Evolutionary conservation across 2,113 vertebrate species (phyloP), one percentile per base, ranked within the genome.

Genomic region (Sylvilagus bachmani): DNA sequence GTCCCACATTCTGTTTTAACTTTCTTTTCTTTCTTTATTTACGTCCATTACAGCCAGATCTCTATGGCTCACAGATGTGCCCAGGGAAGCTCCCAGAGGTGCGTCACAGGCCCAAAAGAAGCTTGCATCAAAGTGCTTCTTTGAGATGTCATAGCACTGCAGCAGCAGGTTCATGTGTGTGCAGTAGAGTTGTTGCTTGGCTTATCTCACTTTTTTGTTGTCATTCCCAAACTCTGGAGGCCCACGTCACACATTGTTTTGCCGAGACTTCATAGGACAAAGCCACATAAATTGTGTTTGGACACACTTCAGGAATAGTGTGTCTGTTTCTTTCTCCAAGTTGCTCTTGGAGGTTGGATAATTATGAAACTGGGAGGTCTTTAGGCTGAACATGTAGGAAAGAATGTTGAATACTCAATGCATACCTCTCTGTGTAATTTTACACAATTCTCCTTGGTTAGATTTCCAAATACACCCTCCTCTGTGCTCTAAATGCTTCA

Each of bases 11-110:
- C 98, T 99, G 98, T 99, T 99, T 99, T 99, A 99, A 99, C 98
- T 99, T 99, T 98, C 98, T 99, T 99, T 99, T 99, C 98, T 99
- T 99, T 99, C 98, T 99, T 99, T 99, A 98, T 99, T 99, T 99
- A 99, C 98, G 97, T 98, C 98, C 98, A 98, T 98, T 98, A 95
- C 98, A 99, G 98, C 98, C 98, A 99, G 98, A 98, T 99, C 98
- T 99, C 98, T 98, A 98, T 99, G 98, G 98, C 98, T 99, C 98
- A 98, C 98, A 98, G 98, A 99, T 98, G 98, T 98, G 98, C 98
- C 98, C 98, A 98, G 98, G 98, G 98, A 99, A 98, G 98, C 98
- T 98, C 98, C 98, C 98, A 98, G 98, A 99, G 98, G 98, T 99
- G 98, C 98, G 98, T 99, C 98, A 98, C 98, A 98, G 98, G 98